Base-by-base conservation (phyloP, 2,888 invertebrate genomes). In the Eupelmus urozonus region DNA sequence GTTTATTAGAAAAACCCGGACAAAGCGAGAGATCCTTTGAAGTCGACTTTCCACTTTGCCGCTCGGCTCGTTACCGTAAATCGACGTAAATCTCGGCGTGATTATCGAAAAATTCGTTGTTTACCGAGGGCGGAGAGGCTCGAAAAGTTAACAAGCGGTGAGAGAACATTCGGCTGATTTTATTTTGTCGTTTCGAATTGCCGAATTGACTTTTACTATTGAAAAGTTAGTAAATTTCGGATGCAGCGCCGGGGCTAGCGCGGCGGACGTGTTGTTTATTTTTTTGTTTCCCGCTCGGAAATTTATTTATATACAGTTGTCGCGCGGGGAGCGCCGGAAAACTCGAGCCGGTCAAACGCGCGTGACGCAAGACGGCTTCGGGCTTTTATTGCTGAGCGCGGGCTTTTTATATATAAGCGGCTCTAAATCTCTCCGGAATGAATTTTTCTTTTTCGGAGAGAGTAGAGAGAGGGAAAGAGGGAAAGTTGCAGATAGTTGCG, bases 161-260 rank as follows among this genome's bases (percentile, higher is more conserved):
- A n/a, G 70, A 7, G 51, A 20, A 13, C 2, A 40, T 53, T 72
- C 29, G 29, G 1, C 5, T 42, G 51, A 60, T 42, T 60, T 67
- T 69, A 76, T 69, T 75, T 75, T 67, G 67, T 62, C 75, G 51
- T 62, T 69, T 62, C 27, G 23, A 62, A 69, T 23, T 11, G 9
- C 20, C 25, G 20, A 60, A 67, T 75, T 67, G 53, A 75, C 65
- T 65, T 55, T 73, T 57, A 67, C 51, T 67, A 66, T 45, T 57
- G 18, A 34, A 23, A 51, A 75, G 75, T 69, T 69, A 53, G 62
- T 76, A 75, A 67, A 75, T 75, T 67, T 51, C 51, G 9, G 27
- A 18, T 42, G 18, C 11, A 2, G 1, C n/a, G n/a, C n/a, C n/a
- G n/a, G n/a, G n/a, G n/a, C 23, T 63, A 63, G 42, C 1, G 34